Conservation (phyloP, 2,888 invertebrate species). For the Apotomis capreana region DNA sequence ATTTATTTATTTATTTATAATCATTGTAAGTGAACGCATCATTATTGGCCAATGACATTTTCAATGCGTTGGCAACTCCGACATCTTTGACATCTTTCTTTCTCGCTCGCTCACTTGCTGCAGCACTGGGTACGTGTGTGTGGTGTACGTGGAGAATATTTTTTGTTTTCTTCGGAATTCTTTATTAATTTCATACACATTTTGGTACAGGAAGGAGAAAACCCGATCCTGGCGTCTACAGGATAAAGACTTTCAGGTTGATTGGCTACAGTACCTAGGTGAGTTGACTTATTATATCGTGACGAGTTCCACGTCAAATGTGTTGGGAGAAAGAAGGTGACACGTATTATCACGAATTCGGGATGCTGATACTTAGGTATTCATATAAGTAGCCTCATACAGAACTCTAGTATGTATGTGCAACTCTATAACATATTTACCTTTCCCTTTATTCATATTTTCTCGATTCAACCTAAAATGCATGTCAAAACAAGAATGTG, state of each 20-base stretch:
- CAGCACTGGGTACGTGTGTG: conserved; percentile 78
- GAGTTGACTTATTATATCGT: conserved; percentile 66
- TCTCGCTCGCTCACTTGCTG: conserved; percentile 66
- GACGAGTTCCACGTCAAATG: conserved; percentile 82
- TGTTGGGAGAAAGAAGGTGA: conserved; percentile 79
- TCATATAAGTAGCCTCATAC: conserved; percentile 30
- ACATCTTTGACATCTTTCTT: conserved; percentile 63
- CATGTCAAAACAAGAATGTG: conserved; percentile 39
- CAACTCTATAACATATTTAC: conserved; percentile 8
- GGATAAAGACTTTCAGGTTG: conserved; percentile 73
- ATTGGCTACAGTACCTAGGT: conserved; percentile 81
- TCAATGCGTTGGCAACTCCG: conserved; percentile 39
- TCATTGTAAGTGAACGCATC: conserved; percentile 27
- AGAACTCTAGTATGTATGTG: conserved; percentile 13
- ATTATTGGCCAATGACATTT: conserved; percentile 31
- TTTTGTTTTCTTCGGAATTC: conserved; percentile 54
- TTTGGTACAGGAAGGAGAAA: conserved; percentile 70
- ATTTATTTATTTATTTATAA: background rate
- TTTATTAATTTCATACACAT: conserved; percentile 54
- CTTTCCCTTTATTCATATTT: conserved; percentile 15
- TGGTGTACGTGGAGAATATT: conserved; percentile 55
- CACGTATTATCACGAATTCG: conserved; percentile 79
- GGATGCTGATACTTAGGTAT: conserved; percentile 57
- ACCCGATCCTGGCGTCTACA: conserved; percentile 76
- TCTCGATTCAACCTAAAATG: conserved; percentile 4